These are phyloP conservation scores for Agelastica alni DNA, from an alignment of 2,888 invertebrate genomes.

Conservation along the genomic window DNA sequence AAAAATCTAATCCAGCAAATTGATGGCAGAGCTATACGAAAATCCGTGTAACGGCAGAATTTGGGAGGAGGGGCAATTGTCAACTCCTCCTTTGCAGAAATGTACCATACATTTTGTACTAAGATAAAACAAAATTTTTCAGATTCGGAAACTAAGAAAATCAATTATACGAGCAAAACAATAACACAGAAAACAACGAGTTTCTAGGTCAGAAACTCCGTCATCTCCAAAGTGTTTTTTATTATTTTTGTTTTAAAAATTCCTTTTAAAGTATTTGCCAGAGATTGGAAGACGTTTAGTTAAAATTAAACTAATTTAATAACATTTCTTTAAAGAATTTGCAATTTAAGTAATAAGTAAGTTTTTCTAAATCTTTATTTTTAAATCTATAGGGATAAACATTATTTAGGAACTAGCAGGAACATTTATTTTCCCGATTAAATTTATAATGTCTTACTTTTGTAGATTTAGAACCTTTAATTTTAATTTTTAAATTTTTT, in stretches of 20 bases:
- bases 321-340: no score
- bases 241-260: slow-evolving; percentile 3
- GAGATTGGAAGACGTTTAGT: no score
- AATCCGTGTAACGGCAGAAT: slow-evolving; percentile 1
- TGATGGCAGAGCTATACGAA: background rate
- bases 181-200: slow-evolving; percentile 22
- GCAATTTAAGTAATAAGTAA: no score
- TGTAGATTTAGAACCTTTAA: no score
- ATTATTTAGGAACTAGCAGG: no score
- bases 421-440: no score
- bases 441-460: no score
- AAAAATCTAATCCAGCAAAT: no score
- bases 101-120: slow-evolving; percentile 9
- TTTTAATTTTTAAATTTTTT: no score
- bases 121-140: slow-evolving; percentile 20
- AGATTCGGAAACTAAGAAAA: slow-evolving; percentile 21
- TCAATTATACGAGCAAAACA: slow-evolving; percentile 28
- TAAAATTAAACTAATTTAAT: no score
- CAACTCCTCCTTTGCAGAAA: slow-evolving; percentile 12
- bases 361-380: no score
- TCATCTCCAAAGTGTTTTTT: slow-evolving; percentile 3
- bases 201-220: slow-evolving; percentile 21
- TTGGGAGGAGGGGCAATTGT: slow-evolving; percentile 15
- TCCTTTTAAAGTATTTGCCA: slow-evolving; percentile 11
- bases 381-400: no score